phyloP scores from a whole-genome alignment of 2,113 vertebrate species.

The Malaclemys terrapin region DNA sequence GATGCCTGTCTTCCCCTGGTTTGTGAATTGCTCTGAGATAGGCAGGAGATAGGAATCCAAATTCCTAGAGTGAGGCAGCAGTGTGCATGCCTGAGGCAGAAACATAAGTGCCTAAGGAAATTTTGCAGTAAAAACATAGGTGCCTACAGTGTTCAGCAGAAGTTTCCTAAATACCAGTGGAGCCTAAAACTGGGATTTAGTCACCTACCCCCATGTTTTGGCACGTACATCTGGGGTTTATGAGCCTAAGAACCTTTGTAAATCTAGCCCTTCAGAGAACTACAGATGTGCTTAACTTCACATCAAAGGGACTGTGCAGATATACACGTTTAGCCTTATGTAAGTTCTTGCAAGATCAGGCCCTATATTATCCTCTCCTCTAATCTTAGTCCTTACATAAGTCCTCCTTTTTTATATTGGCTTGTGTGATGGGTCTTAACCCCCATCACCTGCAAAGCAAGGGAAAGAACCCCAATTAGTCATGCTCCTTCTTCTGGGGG shows the following conservation, averaged over 20 bases:
- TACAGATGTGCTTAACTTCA: conserved; percentile 59
- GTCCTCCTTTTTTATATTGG: not conserved
- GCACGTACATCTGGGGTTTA: not conserved
- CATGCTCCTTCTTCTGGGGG: not conserved
- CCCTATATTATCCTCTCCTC: conserved; percentile 48
- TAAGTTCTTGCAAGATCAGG: conserved; percentile 45
- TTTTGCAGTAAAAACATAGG: not conserved
- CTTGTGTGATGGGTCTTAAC: not conserved
- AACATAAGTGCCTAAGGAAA: not conserved
- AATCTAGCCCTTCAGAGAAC: conserved; percentile 28
- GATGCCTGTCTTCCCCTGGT: not conserved
- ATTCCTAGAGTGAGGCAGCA: not conserved
- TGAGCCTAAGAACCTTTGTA: not conserved
- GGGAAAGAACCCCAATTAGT: not conserved
- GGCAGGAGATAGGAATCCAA: not conserved
- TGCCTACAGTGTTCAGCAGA: not conserved
- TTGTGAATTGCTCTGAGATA: not conserved
- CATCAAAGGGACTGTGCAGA: conserved; percentile 36
- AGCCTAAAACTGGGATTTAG: not conserved
- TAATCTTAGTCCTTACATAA: not conserved
- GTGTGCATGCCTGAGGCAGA: not conserved
- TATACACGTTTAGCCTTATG: conserved; percentile 66
- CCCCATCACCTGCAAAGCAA: not conserved
- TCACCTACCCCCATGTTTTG: not conserved
- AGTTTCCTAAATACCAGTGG: not conserved